A percentile compares a stretch with the other conserved stretches of the same genome.
These are phyloP conservation scores for Buceros bicornis DNA, from an alignment of 2,797 vertebrate genomes.

Conservation along the genomic window DNA sequence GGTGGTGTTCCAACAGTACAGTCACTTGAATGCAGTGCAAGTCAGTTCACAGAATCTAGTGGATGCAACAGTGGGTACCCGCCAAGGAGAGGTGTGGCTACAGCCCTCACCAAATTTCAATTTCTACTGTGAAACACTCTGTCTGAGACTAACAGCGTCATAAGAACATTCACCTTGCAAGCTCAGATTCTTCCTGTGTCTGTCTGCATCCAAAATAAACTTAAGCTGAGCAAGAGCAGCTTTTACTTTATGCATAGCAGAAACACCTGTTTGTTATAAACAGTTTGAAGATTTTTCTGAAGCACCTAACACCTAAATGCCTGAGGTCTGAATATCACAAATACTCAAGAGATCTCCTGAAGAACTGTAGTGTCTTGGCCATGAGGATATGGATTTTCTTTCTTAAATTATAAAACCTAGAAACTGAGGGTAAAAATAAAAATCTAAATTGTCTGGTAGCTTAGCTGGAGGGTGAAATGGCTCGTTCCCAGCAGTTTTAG, in stretches of 20 bases:
- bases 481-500: background rate
- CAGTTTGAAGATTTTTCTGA: background rate
- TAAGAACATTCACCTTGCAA: background rate
- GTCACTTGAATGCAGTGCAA: background rate
- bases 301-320: background rate
- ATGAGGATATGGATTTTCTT: background rate
- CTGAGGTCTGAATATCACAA: background rate
- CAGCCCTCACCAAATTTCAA: background rate
- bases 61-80: background rate
- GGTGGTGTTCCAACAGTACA: background rate
- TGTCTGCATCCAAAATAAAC: background rate
- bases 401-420: background rate
- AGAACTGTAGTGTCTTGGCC: background rate
- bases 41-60: background rate
- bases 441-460: background rate
- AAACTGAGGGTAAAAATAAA: background rate
- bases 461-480: background rate
- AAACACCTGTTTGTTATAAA: background rate
- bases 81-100: background rate
- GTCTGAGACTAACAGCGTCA: background rate
- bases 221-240: background rate
- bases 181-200: background rate
- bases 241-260: background rate
- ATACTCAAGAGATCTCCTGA: background rate
- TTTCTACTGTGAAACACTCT: background rate